Base-by-base conservation (phyloP, 1,140 invertebrate species). In the Drosophila novamexicana region DNA sequence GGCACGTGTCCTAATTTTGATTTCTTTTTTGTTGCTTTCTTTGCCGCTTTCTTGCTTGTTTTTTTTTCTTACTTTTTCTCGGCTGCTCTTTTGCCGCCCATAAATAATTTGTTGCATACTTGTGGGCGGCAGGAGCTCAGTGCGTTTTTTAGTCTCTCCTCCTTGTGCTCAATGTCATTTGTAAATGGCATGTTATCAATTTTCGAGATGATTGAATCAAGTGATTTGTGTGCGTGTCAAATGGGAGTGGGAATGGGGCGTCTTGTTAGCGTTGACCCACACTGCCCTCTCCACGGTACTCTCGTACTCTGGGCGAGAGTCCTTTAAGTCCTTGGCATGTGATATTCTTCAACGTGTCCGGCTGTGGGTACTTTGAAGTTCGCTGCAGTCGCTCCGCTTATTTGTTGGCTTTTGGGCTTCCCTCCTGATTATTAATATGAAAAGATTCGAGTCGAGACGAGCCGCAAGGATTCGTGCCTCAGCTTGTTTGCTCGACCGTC, bases 141-240 rank as follows among this genome's bases (percentile, higher is more conserved):
- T 77, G 69, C 65, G 83, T 79, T 83, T 83, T 80, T 83, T 72
- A 66, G 59, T 5, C 22, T 16, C 12, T 14, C 9, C 10, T n/a
- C 9, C 47, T 16, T 54, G 16, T 36, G 61, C 44, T 75, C 72
- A 77, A 74, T 91, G 90, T 91, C 90, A 91, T 91, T 91, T 90
- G 90, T 85, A 91, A 91, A 91, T 91, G 90, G 86, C 75, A 91
- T 91, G 90, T 85, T 91, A 91, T 91, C 90, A 91, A 91, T 91
- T 91, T 91, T 91, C 90, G 69, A 91, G 90, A 91, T 91, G 90
- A 91, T 91, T 91, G 90, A 91, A 91, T 91, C 83, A 88, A 91
- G 83, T 88, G 84, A 89, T 89, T 89, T 89, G 83, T 88, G 83
- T 88, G 83, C 83, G 83, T 88, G 83, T 79, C 83, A 88, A 74